Evolutionary conservation across 2,113 vertebrate genomes (phyloP), one percentile per base, ranked within the genome.

Genomic region (Corythoichthys intestinalis): DNA sequence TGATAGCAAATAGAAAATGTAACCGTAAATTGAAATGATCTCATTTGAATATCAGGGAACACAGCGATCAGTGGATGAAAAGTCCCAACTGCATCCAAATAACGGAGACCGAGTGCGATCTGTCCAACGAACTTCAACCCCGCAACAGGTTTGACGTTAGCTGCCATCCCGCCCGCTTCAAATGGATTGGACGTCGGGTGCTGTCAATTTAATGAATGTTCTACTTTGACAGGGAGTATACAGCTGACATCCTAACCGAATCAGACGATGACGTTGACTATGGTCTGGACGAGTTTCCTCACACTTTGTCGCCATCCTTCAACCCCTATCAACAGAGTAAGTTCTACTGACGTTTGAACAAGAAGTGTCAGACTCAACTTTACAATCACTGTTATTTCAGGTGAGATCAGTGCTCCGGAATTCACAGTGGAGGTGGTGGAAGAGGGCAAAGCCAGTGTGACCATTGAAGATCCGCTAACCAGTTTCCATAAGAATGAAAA

Each of bases 311-410:
- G 5, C 70, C 83, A 0, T 0, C 3, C 2, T 96, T 98, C 85
- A 93, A 75, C 35, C 97, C 95, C 54, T 97, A 94, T 17, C 73
- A 0, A 59, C 83, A 97, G 20, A 98, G 97, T 99, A 90, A 81
- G 96, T 93, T 44, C 6, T 44, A 6, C 41, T 5, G 2, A 41
- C 39, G 39, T 41, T 7, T 8, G 41, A 7, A 44, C 41, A 7
- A 44, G 41, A 44, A 44, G 41, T 8, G 4, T 6, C 15, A 35
- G 12, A 54, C 50, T n/a, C 60, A 47, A n/a, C 53, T 10, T 28
- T 53, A 41, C 35, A 4, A 47, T 38, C 15, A 15, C 11, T 50
- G 53, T 39, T n/a, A 1, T 0, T 46, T 70, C 75, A 98, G 96
- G 94, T 86, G 71, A 89, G 57, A 91, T 99, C 0, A 95, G 95